phyloP scores from a whole-genome alignment of 2,888 invertebrate genomes.

The Synergus japonicus region DNA sequence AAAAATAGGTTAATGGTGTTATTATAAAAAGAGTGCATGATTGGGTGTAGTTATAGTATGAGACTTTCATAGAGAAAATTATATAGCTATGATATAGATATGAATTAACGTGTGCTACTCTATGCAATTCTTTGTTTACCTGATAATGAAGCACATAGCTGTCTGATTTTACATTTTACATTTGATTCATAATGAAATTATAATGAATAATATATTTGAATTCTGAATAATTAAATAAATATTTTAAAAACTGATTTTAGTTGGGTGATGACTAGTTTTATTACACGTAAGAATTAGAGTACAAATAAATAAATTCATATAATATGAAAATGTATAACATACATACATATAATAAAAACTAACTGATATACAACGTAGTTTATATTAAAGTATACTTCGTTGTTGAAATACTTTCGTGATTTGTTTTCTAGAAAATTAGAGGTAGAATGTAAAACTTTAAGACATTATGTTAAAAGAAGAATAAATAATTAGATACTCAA shows the following conservation, averaged over 20 bases:
- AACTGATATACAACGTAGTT: too few species aligned
- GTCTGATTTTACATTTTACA: background rate
- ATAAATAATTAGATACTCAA: background rate
- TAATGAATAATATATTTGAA: too few species aligned
- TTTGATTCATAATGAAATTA: background rate
- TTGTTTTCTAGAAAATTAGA: too few species aligned
- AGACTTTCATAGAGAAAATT: background rate
- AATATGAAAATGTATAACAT: background rate
- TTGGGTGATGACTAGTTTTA: too few species aligned
- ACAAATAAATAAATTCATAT: background rate
- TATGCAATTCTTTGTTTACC: background rate
- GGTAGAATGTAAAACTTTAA: too few species aligned
- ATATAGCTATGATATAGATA: too few species aligned
- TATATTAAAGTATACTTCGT: too few species aligned
- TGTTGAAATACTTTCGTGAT: too few species aligned
- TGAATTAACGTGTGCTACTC: background rate
- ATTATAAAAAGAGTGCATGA: background rate
- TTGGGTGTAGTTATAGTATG: background rate
- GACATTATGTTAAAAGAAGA: background rate
- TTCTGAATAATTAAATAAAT: too few species aligned
- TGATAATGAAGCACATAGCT: background rate
- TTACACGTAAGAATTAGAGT: background rate
- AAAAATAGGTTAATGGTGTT: constrained; percentile 7
- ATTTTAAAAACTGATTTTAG: too few species aligned
- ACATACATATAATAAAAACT: too few species aligned